Conservation (phyloP, 92 coral and sea anemone genomes). For the Porites divaricata region DNA sequence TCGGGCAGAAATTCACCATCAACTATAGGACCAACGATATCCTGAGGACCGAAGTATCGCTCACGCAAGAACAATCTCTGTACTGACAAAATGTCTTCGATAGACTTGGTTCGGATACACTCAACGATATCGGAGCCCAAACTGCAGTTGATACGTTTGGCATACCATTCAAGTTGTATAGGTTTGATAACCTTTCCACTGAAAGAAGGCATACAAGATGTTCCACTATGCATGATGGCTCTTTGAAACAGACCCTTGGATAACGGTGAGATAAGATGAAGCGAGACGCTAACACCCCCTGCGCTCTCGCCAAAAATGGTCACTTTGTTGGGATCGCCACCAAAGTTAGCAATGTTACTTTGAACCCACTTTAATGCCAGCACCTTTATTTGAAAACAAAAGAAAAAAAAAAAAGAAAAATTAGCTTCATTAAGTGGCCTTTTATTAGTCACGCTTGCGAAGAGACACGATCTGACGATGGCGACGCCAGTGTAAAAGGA, state of each 20-base stretch:
- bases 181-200: neutral
- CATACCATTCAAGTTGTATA: slow-evolving; percentile 22
- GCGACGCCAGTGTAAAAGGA: no score
- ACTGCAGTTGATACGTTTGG: slow-evolving; percentile 20
- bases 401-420: no score
- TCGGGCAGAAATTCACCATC: slow-evolving; percentile 80
- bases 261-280: slow-evolving; percentile 44
- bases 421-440: no score
- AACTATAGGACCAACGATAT: slow-evolving; percentile 23
- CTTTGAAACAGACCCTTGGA: slow-evolving; percentile 53
- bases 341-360: slow-evolving; percentile 48
- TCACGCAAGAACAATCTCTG: slow-evolving; percentile 36
- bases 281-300: slow-evolving; percentile 58
- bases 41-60: neutral
- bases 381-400: slow-evolving; percentile 7
- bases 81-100: slow-evolving; percentile 44
- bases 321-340: slow-evolving; percentile 55
- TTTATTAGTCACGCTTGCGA: no score
- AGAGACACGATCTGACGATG: no score
- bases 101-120: slow-evolving; percentile 28
- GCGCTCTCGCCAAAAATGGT: slow-evolving; percentile 68
- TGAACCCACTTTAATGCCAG: slow-evolving; percentile 59
- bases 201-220: slow-evolving; percentile 10
- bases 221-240: slow-evolving; percentile 32
- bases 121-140: slow-evolving; percentile 15